A percentile compares a stretch with the other conserved stretches of the same genome.
These are phyloP conservation scores for Hypselothyrea guttata DNA, from an alignment of 2,888 invertebrate genomes.

Conservation along the genomic window DNA sequence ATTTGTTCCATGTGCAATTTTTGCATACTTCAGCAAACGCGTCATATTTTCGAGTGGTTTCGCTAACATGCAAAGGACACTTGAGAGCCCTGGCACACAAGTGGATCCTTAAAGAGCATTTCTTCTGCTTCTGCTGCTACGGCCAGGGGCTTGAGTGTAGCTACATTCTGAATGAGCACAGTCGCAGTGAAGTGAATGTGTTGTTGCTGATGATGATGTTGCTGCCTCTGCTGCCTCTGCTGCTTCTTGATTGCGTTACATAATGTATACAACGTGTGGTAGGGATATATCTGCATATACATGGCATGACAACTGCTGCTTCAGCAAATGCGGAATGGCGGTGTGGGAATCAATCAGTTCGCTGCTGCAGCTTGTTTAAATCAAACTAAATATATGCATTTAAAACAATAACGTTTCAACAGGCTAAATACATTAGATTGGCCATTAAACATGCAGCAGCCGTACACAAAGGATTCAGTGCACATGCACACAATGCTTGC, in stretches of 20 bases:
- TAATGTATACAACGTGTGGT: constrained; percentile 1
- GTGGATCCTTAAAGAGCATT: constrained; percentile 81
- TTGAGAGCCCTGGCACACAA: constrained; percentile 78
- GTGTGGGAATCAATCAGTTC: constrained; percentile 14
- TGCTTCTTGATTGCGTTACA: constrained; percentile 19
- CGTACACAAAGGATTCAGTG: constrained; percentile 36
- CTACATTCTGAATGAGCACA: constrained; percentile 67
- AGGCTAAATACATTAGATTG: constrained; percentile 39
- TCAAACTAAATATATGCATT: no score
- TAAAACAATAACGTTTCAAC: constrained; percentile 21
- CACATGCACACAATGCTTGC: constrained; percentile 61
- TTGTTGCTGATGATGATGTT: constrained; percentile 3
- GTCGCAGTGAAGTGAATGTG: constrained; percentile 20
- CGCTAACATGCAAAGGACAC: constrained; percentile 81
- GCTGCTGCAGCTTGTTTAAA: no score
- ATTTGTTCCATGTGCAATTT: constrained; percentile 78
- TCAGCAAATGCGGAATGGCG: constrained; percentile 45
- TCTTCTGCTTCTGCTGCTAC: constrained; percentile 54
- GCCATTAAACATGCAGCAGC: constrained; percentile 45
- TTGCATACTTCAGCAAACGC: constrained; percentile 82
- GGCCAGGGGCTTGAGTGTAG: constrained; percentile 66
- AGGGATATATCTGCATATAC: constrained; percentile 11
- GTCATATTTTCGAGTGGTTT: constrained; percentile 81
- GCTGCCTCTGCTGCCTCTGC: not conserved
- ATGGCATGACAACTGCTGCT: constrained; percentile 48